Evolutionary conservation across 2,888 invertebrate species (phyloP).

Genomic region (Entomobrya multifasciata): DNA sequence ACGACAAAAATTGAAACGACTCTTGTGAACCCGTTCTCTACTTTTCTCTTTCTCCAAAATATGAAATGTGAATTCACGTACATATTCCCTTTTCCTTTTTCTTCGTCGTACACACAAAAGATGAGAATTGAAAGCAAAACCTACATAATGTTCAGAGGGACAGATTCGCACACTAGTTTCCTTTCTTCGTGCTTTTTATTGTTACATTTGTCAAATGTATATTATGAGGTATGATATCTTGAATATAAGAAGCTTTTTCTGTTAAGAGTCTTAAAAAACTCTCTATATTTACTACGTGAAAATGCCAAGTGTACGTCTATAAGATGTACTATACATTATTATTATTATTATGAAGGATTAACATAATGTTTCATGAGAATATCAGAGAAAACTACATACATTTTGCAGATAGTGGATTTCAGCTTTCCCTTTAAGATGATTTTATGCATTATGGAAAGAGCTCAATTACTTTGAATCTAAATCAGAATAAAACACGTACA

Average conservation of each 20-base stretch:
- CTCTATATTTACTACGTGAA: conserved; percentile 15
- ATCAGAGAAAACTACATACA: not conserved
- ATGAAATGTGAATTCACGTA: not conserved
- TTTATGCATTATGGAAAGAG: conserved; percentile 38
- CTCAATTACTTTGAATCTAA: conserved; percentile 54
- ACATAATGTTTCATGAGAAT: not conserved
- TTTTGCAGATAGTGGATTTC: not conserved
- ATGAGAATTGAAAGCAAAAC: too few relatives aligned
- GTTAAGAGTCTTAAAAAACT: too few relatives aligned
- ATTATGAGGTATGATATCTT: too few relatives aligned
- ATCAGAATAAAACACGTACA: conserved; percentile 55
- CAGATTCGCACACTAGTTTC: conserved; percentile 21
- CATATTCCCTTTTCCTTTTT: too few relatives aligned
- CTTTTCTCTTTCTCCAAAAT: not conserved
- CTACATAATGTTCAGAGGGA: too few relatives aligned
- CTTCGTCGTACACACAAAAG: too few relatives aligned
- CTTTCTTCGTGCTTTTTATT: conserved; percentile 47
- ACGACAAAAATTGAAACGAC: not conserved
- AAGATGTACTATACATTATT: not conserved
- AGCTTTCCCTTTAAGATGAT: not conserved
- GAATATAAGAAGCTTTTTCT: too few relatives aligned
- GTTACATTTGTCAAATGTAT: conserved; percentile 56
- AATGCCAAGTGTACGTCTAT: not conserved
- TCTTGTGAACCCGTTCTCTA: not conserved
- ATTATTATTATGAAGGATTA: too few relatives aligned